Percentiles rank a stretch among this genome's conserved stretches.
phyloP scores from a whole-genome alignment of 2,113 vertebrate genomes.

The Brachyistius frenatus region DNA sequence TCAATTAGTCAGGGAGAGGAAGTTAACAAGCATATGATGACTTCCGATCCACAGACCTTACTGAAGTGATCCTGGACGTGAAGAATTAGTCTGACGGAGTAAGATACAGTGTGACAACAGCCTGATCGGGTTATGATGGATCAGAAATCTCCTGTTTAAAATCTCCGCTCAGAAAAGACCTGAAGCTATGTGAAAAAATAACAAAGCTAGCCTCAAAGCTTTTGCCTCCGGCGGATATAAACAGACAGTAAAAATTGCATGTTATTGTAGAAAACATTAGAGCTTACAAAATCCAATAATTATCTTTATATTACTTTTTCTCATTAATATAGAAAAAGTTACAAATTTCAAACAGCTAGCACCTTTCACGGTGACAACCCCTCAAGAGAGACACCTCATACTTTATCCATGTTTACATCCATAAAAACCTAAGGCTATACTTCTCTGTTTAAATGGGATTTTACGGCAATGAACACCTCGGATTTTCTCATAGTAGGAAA shows the following conservation, averaged over 20 bases:
- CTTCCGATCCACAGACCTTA: conserved; percentile 31
- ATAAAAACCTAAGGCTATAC: conserved; percentile 55
- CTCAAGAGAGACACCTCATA: conserved; percentile 38
- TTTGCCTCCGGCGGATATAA: conserved; percentile 11
- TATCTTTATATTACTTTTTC: conserved; percentile 18
- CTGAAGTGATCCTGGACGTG: conserved; percentile 21
- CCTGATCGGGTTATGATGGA: conserved; percentile 4
- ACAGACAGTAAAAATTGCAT: background rate
- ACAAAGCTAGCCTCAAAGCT: background rate
- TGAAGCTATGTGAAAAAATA: background rate
- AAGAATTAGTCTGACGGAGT: background rate
- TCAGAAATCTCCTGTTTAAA: conserved; percentile 7
- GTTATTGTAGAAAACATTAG: background rate
- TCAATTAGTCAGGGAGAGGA: conserved; percentile 57
- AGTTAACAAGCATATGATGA: conserved; percentile 47
- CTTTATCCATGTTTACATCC: conserved; percentile 32
- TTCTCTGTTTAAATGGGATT: conserved; percentile 61
- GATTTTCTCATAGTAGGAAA: conserved; percentile 58
- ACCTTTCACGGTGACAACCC: conserved; percentile 39
- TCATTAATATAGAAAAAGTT: conserved; percentile 32
- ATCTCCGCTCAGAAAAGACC: background rate
- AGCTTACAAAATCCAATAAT: conserved; percentile 26
- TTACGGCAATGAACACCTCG: conserved; percentile 61
- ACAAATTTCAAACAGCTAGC: conserved; percentile 13
- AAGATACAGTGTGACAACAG: conserved; percentile 2